Conservation (phyloP, 2,113 vertebrate species). For the Crotalus horridus region DNA sequence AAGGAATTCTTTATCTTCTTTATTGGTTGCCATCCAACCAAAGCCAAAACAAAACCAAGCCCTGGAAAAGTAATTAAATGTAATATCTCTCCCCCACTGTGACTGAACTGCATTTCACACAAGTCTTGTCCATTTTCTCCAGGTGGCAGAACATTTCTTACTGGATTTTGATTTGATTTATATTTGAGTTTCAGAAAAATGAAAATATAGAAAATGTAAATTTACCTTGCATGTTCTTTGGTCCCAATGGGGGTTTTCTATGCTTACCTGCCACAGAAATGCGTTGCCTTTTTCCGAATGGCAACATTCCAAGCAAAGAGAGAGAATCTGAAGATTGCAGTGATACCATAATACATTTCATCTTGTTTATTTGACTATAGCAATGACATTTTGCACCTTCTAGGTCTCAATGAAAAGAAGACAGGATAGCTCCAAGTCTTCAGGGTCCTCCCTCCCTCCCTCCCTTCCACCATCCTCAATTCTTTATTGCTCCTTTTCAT, state of each 20-base stretch:
- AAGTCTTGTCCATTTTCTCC: constrained; percentile 30
- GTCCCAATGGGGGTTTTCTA: constrained; percentile 8
- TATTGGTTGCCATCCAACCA: constrained; percentile 33
- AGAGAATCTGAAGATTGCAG: not conserved
- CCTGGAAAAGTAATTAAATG: constrained; percentile 49
- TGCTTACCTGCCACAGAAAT: fast-evolving
- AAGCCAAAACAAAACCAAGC: constrained; percentile 20
- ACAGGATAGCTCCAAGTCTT: not conserved
- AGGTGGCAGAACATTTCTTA: not conserved
- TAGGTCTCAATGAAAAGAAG: not conserved
- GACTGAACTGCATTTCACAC: constrained; percentile 23
- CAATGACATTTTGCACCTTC: not conserved
- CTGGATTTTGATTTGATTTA: not conserved
- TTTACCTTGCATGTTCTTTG: not conserved
- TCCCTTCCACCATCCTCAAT: too few relatives aligned
- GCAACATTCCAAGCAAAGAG: not conserved
- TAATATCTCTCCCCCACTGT: constrained; percentile 37
- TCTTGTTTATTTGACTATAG: not conserved
- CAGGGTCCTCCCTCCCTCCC: not conserved
- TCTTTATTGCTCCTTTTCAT: too few relatives aligned
- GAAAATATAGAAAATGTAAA: not conserved
- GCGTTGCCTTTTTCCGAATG: not conserved
- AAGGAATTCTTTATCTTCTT: constrained; percentile 35
- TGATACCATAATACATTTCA: not conserved
- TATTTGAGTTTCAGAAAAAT: constrained; percentile 11